Base-by-base conservation (phyloP, 2,888 invertebrate species). In the Napeogenes inachia region DNA sequence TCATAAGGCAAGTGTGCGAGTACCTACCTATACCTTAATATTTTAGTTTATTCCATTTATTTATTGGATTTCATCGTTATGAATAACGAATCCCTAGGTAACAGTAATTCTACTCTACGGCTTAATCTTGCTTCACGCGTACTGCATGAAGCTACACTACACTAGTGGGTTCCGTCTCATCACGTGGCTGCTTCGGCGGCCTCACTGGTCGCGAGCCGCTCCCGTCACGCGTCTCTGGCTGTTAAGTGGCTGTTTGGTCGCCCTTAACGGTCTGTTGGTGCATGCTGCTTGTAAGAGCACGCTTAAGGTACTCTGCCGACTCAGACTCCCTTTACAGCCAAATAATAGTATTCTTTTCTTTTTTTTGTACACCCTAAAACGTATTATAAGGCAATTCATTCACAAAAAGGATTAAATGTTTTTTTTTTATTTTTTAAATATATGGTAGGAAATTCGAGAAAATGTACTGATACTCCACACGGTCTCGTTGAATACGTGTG, bases 111-210 rank as follows among this genome's bases (percentile, higher is more conserved):
- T 88, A 0, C 78, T 89, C 0, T 89, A 83, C 76, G 86, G 83
- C 0, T 72, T 89, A 57, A 80, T 89, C 50, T 74, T 89, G 2
- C 74, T 85, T 32, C 89, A 89, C 75, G 85, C 85, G 35, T 90
- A 90, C 73, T 83, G 82, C 66, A 88, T 89, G 87, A 90, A 90
- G 75, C 78, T 90, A 2, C 87, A 88, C 70, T 89, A 88, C 74
- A 90, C 89, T 0, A 80, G 83, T 0, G 89, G 89, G 0, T 75
- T 89, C 10, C 81, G 89, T 0, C 80, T 89, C 21, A 75, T 88
- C 46, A 75, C 84, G 2, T 77, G 87, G 65, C 71, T 87, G 45
- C 76, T 88, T 33, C 78, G 79, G 60, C 79, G 77, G 13, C 85
- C 88, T 0, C 79, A 86, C 70, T 89, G 89, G 89, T 60, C 73